Evolutionary conservation across 2,113 vertebrate genomes (phyloP).

Genomic region (Peucedramus taeniatus): DNA sequence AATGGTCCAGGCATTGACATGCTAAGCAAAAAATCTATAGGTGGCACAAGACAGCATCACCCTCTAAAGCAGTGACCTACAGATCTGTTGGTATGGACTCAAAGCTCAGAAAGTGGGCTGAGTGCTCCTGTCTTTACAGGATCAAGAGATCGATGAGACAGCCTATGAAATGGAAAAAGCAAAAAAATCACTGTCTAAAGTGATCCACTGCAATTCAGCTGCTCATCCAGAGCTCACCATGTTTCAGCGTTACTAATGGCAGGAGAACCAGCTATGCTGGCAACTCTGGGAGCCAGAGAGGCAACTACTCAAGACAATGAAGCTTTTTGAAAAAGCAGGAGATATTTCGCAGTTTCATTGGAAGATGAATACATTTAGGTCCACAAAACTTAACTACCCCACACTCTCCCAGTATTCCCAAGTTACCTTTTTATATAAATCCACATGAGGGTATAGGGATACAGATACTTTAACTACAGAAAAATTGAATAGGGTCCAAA

Average conservation of each 20-base stretch:
- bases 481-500: not conserved
- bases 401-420: not conserved
- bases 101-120: not conserved
- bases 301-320: not conserved
- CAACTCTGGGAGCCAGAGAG: not conserved
- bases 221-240: not conserved
- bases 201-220: not conserved
- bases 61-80: constrained; percentile 32
- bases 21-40: constrained; percentile 45
- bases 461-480: not conserved
- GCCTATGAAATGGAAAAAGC: constrained; percentile 41
- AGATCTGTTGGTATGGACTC: not conserved
- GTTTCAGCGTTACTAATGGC: not conserved
- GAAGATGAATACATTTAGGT: not conserved
- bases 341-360: not conserved
- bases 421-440: not conserved
- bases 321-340: not conserved
- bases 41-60: constrained; percentile 29
- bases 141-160: not conserved
- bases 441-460: accelerated
- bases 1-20: not conserved
- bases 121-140: constrained; percentile 11
- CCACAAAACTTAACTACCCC: not conserved
- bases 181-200: constrained; percentile 7
- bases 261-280: not conserved